A percentile compares a stretch with the other conserved stretches of the same genome.
Evolutionary conservation across 2,888 invertebrate genomes (phyloP).

Genomic region (Uropetala carovei): DNA sequence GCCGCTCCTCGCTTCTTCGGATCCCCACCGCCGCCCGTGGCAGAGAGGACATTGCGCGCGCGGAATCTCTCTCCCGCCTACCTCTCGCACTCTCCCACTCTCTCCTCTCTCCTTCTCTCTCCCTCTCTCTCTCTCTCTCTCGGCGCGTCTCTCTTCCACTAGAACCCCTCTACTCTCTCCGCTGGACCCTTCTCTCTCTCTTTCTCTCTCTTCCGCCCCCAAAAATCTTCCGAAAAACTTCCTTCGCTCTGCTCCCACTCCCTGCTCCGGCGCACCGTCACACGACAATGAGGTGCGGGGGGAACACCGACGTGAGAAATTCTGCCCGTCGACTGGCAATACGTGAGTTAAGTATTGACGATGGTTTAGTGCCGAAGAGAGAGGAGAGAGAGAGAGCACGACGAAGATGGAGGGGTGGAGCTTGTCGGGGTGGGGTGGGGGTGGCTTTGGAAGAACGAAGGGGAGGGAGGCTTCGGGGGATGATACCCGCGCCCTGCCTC

Average conservation of each 20-base stretch:
- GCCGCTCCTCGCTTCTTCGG: conserved; percentile 54
- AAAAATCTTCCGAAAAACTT: neutral
- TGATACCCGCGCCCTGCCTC: conserved; percentile 12
- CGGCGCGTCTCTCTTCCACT: neutral
- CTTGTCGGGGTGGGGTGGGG: neutral
- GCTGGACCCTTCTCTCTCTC: neutral
- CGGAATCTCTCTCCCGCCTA: conserved; percentile 22
- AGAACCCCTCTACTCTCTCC: neutral
- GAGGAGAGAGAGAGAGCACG: neutral
- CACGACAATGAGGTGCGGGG: conserved; percentile 38
- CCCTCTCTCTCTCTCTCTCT: neutral
- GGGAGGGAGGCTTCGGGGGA: conserved; percentile 28
- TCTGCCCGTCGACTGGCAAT: conserved; percentile 64
- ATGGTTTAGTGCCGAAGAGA: conserved; percentile 37
- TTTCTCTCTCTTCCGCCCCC: neutral
- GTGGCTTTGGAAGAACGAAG: neutral
- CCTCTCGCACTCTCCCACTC: neutral
- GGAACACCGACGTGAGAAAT: conserved; percentile 58
- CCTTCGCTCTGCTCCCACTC: neutral
- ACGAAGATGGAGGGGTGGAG: neutral
- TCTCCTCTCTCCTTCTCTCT: neutral
- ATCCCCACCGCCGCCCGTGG: conserved; percentile 53
- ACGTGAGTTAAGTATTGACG: conserved; percentile 64
- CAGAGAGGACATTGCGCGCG: conserved; percentile 30
- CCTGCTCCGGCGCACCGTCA: conserved; percentile 46